Percentiles rank a stretch among this genome's conserved stretches.
Conservation (phyloP, 2,113 vertebrate genomes). For the Lethenteron reissneri region DNA sequence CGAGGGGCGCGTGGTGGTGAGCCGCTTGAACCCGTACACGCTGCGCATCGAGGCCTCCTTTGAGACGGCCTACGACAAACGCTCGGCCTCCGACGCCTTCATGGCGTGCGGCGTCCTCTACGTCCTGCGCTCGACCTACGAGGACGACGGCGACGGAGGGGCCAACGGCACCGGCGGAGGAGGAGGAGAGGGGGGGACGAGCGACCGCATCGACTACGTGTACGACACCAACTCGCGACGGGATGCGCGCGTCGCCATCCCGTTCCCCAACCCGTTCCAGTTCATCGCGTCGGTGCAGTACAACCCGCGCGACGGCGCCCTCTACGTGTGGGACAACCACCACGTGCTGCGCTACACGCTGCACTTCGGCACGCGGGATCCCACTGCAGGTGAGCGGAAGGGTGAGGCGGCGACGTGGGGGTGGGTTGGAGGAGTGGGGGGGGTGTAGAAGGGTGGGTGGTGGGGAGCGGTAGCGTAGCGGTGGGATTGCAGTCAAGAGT, state of each 20-base stretch:
- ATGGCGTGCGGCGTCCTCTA: too few relatives aligned
- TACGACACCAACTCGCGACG: constrained; percentile 92
- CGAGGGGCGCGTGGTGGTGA: too few relatives aligned
- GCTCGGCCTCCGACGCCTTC: too few relatives aligned
- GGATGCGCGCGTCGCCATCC: constrained; percentile 69
- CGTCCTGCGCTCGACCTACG: too few relatives aligned
- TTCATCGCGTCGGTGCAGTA: constrained; percentile 99
- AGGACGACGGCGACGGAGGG: background rate
- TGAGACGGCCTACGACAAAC: too few relatives aligned
- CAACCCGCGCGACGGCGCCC: constrained; percentile 85
- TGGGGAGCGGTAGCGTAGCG: too few relatives aligned
- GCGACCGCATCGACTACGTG: constrained; percentile 81
- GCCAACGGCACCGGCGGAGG: background rate
- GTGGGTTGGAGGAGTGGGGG: background rate
- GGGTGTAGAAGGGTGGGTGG: too few relatives aligned
- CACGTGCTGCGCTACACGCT: constrained; percentile 89
- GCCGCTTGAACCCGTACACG: too few relatives aligned
- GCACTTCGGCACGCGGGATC: constrained; percentile 76
- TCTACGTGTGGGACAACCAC: constrained; percentile 98
- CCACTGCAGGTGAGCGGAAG: constrained; percentile 45
- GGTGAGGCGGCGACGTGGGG: too few relatives aligned
- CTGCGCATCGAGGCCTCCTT: too few relatives aligned
- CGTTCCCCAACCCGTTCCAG: constrained; percentile 93
- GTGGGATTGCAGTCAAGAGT: too few relatives aligned
- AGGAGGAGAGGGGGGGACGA: constrained; percentile 43